phyloP scores from a whole-genome alignment of 2,888 invertebrate genomes.

The Pollenia griseotomentosa region DNA sequence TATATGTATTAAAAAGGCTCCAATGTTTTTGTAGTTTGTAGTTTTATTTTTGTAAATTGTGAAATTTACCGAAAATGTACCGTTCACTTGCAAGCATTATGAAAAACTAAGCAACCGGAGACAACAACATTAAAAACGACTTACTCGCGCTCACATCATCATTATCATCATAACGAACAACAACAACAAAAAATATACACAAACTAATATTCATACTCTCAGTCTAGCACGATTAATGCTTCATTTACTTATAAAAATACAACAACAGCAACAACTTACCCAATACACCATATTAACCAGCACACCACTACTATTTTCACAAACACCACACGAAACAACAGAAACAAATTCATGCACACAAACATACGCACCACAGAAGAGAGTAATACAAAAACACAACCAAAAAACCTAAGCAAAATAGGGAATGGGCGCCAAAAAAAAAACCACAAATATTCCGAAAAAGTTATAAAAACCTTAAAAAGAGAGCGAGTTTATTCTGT shows the following conservation, averaged over 20 bases:
- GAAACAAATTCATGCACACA: not conserved
- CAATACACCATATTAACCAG: constrained; percentile 47
- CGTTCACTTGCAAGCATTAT: constrained; percentile 72
- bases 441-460: constrained; percentile 50
- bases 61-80: constrained; percentile 71
- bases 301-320: constrained; percentile 52
- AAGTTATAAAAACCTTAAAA: constrained; percentile 9
- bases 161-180: constrained; percentile 55
- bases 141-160: constrained; percentile 39
- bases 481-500: constrained; percentile 21
- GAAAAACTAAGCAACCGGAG: constrained; percentile 74
- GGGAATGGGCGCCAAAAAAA: constrained; percentile 74
- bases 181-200: constrained; percentile 36
- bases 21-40: constrained; percentile 35
- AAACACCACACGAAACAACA: constrained; percentile 19
- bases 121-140: constrained; percentile 70
- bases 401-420: constrained; percentile 31
- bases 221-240: constrained; percentile 63
- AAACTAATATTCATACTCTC: constrained; percentile 11
- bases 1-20: constrained; percentile 52
- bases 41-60: constrained; percentile 54
- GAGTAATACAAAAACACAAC: constrained; percentile 53
- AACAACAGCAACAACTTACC: constrained; percentile 36
- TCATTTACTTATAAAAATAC: constrained; percentile 56
- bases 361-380: constrained; percentile 37